These are phyloP conservation scores for Steinernema khuongi DNA, from an alignment of 1,140 invertebrate species.

Conservation along the genomic window DNA sequence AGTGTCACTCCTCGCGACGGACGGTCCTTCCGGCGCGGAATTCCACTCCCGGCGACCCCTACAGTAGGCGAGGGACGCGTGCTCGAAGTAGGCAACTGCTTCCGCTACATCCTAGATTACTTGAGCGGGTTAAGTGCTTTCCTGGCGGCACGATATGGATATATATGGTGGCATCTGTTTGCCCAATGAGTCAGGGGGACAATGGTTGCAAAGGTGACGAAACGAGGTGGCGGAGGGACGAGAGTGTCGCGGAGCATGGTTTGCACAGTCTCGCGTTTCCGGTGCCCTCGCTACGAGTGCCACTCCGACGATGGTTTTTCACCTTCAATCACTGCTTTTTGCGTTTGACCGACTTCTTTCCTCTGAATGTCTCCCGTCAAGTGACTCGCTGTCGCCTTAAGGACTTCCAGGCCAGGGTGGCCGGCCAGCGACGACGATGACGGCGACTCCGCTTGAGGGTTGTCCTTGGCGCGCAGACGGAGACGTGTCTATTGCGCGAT, in stretches of 20 bases:
- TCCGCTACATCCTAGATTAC: too few species aligned
- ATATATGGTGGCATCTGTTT: neutral
- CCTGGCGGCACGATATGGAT: neutral
- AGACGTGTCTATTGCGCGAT: neutral
- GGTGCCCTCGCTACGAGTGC: neutral
- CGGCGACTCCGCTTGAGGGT: too few species aligned
- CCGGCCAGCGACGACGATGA: neutral
- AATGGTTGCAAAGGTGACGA: slow-evolving; percentile 8
- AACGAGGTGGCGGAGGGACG: neutral
- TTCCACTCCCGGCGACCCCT: too few species aligned
- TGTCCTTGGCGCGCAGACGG: too few species aligned
- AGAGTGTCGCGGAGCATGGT: neutral
- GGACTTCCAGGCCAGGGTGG: neutral
- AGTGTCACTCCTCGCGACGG: too few species aligned
- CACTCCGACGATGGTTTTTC: neutral
- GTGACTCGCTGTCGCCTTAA: neutral
- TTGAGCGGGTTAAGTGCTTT: neutral
- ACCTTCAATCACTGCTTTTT: neutral
- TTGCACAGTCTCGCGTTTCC: slow-evolving; percentile 7
- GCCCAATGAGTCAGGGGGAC: neutral
- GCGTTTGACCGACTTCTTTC: neutral
- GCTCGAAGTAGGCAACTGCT: too few species aligned
- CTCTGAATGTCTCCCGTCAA: neutral
- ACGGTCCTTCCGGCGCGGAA: neutral
- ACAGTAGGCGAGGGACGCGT: too few species aligned